Base-by-base conservation (phyloP, 2,113 vertebrate species). In the Hylia prasina region DNA sequence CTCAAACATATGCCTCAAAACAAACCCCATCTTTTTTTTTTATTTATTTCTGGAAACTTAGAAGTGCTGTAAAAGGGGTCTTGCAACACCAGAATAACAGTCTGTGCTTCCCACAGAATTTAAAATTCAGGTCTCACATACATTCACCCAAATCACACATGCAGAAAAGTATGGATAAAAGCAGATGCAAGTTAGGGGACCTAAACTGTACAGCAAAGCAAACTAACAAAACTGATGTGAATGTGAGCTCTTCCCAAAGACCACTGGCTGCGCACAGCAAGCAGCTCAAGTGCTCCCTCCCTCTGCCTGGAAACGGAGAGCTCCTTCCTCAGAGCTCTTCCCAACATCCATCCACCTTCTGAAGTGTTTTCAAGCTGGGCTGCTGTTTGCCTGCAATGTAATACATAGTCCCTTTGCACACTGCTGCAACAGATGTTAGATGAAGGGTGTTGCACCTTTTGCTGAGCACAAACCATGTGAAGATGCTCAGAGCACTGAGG, bases 181-280 rank as follows among this genome's bases (percentile, higher is more conserved):
- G 44, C 40, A 86, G 47, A 27, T 40, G 12, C 18, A 84, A 54
- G 40, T 73, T 13, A 33, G 10, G 66, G 22, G 45, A 60, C 24
- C 10, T 82, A 68, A 71, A 60, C 8, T 15, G 39, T 37, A 53
- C 21, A 53, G 33, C 30, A 80, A 76, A 84, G 31, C n/a, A 51
- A 78, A 60, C 15, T 44, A 51, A 42, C 47, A 75, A 64, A 61
- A 10, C 2, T 0, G 0, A 20, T 30, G 13, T 15, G 27, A 51
- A n/a, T 0, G 8, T 68, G 73, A 91, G 50, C 23, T 78, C 65
- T 75, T 58, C 35, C 22, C 39, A 37, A 40, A 63, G 77, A 45
- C 23, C 23, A 10, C 30, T 2, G 11, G n/a, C 56, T 47, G 21
- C 15, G 61, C 73, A 87, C 30, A 75, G 61, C 1, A 6, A 63